Conservation (phyloP, 2,888 invertebrate species). For the Hyposoter didymator region DNA sequence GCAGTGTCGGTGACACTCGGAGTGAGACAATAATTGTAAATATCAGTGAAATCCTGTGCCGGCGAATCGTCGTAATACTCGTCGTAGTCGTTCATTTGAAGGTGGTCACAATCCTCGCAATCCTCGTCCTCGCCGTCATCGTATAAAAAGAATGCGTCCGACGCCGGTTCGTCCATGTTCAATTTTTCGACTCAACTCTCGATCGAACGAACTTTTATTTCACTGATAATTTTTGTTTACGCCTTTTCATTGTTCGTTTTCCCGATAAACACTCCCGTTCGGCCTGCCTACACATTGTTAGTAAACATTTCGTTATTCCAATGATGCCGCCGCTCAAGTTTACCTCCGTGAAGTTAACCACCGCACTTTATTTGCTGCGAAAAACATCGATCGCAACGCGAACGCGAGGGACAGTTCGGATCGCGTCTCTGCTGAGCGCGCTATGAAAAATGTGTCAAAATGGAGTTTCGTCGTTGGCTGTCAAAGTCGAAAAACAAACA, state of each 20-base stretch:
- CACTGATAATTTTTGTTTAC: neutral
- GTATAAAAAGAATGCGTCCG: slow-evolving; percentile 58
- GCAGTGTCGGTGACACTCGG: slow-evolving; percentile 79
- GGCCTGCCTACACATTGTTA: slow-evolving; percentile 2
- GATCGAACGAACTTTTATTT: slow-evolving; percentile 1
- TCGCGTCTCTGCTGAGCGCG: neutral
- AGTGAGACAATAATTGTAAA: slow-evolving; percentile 79
- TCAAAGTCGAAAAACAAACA: slow-evolving; percentile 44
- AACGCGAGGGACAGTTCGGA: no score
- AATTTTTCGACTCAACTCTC: neutral
- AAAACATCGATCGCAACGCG: no score
- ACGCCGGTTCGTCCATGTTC: slow-evolving; percentile 43
- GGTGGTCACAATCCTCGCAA: slow-evolving; percentile 73
- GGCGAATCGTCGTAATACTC: slow-evolving; percentile 78
- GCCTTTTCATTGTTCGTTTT: slow-evolving; percentile 9
- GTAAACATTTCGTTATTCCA: slow-evolving; percentile 19
- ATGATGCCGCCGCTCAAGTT: neutral
- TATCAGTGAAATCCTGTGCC: slow-evolving; percentile 75
- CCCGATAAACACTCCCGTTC: neutral
- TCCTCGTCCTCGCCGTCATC: slow-evolving; percentile 75
- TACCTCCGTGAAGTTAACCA: slow-evolving; percentile 1
- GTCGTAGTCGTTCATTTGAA: slow-evolving; percentile 75
- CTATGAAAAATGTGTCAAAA: slow-evolving; percentile 47
- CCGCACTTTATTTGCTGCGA: no score
- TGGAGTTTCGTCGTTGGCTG: slow-evolving; percentile 42